Base-by-base conservation (phyloP, 2,888 invertebrate species). In the Drosophila helvetica region DNA sequence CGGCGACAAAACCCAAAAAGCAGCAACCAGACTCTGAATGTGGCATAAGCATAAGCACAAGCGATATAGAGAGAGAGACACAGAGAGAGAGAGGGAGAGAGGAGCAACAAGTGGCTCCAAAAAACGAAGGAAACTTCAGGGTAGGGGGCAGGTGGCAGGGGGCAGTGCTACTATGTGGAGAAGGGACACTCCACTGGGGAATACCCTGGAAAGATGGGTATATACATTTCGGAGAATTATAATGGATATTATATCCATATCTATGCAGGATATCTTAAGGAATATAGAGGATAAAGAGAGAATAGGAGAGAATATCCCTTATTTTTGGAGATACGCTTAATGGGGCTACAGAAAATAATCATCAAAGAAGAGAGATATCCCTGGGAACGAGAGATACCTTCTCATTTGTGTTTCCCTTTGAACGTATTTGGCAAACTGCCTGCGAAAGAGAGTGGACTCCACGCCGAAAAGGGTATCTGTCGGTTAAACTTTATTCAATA, bases 1-100 rank as follows among this genome's bases (percentile, higher is more conserved):
- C 61, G 77, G 85, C 82, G 79, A 82, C 82, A 85, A 81, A 38
- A 38, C 38, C 38, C 15, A 63, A 59, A 60, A 42, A 53, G 51
- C 77, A 64, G 50, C 56, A 62, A 50, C 56, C 56, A 48, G 27
- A n/a, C 38, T 38, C 38, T 38, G 15, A 38, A n/a, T 38, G 38
- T 38, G 38, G 15, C 38, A 38, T 38, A 38, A 38, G 38, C 33
- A 33, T 47, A 17, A 38, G 22, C 45, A 43, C 38, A 43, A 5
- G 17, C 45, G 25, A 12, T 3, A 30, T 10, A 10, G 30, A 12
- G 10, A 10, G 4, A 15, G n/a, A 22, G 17, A 15, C 12, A 18
- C 15, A 3, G 62, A 33, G 8, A 15, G 19, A 15, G n/a, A 5
- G 38, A 30, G 42, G 17, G 48, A n/a, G 18, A 38, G 55, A 48